phyloP scores from a whole-genome alignment of 2,797 vertebrate genomes.

The Chrosomus eos region DNA sequence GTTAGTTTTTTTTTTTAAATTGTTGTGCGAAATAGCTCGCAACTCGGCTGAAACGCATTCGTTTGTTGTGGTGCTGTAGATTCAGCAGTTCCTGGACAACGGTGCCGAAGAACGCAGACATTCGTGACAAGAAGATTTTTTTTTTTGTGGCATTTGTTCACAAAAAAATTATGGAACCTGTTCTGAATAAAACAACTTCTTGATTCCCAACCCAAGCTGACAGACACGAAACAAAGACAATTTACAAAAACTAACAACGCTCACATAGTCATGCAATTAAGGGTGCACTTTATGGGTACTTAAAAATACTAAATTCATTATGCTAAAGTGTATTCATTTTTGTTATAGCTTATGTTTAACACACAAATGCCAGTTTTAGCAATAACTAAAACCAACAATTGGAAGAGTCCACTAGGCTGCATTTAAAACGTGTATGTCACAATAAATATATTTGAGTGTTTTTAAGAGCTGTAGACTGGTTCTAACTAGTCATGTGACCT shows the following conservation, averaged over 20 bases:
- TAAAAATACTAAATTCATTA: neutral
- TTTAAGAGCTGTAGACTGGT: slow-evolving; percentile 10
- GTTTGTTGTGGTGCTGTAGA: neutral
- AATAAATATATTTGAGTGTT: neutral
- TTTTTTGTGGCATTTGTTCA: neutral
- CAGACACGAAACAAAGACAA: neutral
- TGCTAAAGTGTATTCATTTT: neutral
- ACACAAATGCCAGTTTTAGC: slow-evolving; percentile 22
- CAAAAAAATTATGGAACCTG: neutral
- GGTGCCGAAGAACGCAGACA: neutral
- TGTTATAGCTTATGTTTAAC: neutral
- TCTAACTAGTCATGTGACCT: slow-evolving; percentile 9
- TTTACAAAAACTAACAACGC: neutral
- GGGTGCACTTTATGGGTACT: neutral
- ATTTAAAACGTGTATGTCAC: neutral
- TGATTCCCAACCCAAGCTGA: slow-evolving; percentile 9
- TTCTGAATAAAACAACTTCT: neutral
- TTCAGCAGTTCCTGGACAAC: neutral
- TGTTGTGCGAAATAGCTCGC: neutral
- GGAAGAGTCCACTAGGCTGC: neutral
- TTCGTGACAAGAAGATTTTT: neutral
- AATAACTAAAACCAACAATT: neutral
- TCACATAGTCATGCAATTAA: neutral
- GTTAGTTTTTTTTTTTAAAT: neutral
- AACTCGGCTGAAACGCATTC: neutral